Conservation (phyloP, 2,888 invertebrate genomes). For the Pogonocherus hispidulus region DNA sequence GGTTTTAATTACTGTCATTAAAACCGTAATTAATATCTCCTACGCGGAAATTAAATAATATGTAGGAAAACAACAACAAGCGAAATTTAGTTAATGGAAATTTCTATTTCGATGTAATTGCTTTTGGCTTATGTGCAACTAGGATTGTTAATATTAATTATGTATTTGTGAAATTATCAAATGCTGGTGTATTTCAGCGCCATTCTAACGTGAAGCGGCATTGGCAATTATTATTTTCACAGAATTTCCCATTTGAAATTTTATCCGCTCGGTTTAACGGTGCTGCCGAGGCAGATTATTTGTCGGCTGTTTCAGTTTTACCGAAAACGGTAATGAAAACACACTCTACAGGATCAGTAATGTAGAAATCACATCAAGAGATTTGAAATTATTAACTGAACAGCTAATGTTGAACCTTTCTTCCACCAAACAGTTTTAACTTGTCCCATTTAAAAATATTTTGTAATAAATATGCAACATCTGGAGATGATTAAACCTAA, state of each 20-base stretch:
- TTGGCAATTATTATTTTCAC: too few species aligned
- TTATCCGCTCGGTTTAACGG: conserved; percentile 5
- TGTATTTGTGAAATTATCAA: conserved; percentile 22
- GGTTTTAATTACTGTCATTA: conserved; percentile 56
- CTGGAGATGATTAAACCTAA: too few species aligned
- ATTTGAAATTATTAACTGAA: too few species aligned
- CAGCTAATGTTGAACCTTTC: too few species aligned
- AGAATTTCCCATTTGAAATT: too few species aligned
- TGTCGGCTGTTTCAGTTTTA: background rate
- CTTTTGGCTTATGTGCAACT: conserved; percentile 41
- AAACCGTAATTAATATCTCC: conserved; percentile 56
- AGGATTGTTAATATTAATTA: conserved; percentile 48
- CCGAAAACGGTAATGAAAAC: background rate
- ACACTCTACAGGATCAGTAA: background rate
- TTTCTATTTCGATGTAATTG: conserved; percentile 50
- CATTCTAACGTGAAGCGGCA: too few species aligned
- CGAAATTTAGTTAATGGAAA: conserved; percentile 51
- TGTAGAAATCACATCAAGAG: too few species aligned
- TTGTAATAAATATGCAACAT: too few species aligned
- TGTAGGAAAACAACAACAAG: conserved; percentile 49
- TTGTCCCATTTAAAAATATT: too few species aligned
- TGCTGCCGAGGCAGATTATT: background rate
- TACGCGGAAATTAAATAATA: conserved; percentile 57
- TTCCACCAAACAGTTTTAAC: too few species aligned
- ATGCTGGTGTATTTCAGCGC: too few species aligned